Conservation (phyloP, 2,797 vertebrate genomes). For the Hoplostethus atlanticus region DNA sequence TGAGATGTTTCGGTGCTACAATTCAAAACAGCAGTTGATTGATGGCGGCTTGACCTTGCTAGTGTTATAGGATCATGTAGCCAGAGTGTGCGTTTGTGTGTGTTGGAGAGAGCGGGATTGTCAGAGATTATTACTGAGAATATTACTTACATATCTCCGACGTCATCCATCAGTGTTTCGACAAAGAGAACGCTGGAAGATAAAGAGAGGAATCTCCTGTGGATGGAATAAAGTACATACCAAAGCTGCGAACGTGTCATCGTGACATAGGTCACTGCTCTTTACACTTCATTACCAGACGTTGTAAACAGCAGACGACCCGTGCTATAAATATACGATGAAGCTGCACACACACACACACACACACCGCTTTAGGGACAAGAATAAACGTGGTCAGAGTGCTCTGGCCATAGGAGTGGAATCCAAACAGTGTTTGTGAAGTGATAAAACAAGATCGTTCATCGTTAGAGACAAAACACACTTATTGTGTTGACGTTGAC, state of each 20-base stretch:
- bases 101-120: not conserved
- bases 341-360: constrained; percentile 6
- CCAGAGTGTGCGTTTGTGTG: not conserved
- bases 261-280: constrained; percentile 52
- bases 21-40: not conserved
- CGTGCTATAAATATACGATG: constrained; percentile 63
- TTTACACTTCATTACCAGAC: constrained; percentile 69
- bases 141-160: not conserved
- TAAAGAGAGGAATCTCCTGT: constrained; percentile 5
- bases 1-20: too few relatives aligned
- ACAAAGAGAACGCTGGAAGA: constrained; percentile 24
- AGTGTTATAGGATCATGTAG: not conserved
- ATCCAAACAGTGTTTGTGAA: not conserved
- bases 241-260: constrained; percentile 47
- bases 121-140: not conserved
- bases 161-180: constrained; percentile 28
- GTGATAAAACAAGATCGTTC: not conserved
- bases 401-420: not conserved
- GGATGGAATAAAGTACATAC: constrained; percentile 36
- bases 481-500: not conserved
- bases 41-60: not conserved
- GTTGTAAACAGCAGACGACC: constrained; percentile 46
- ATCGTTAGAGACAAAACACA: not conserved
- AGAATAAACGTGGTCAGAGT: not conserved
- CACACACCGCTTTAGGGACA: constrained; percentile 14